Base-by-base conservation (phyloP, 2,113 vertebrate genomes). In the Collichthys lucidus region DNA sequence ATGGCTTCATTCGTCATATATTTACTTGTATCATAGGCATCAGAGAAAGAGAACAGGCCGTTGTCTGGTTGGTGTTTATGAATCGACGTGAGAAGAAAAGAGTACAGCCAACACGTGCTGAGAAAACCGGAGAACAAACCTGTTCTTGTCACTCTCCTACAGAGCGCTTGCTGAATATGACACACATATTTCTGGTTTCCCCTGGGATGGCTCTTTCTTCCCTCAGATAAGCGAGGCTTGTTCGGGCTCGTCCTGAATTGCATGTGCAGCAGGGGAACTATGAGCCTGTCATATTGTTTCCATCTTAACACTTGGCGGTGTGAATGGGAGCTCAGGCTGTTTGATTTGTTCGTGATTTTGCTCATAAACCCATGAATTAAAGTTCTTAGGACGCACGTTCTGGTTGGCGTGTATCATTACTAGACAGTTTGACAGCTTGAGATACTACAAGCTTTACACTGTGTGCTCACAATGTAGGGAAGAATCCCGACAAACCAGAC, bases 201-300 rank as follows among this genome's bases (percentile, higher is more conserved):
- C 53, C 14, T 52, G 56, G 68, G 26, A 69, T 70, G 69, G 29
- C 66, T 78, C 24, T 14, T 29, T 66, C 79, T 83, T 40, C 57
- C 15, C 59, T 68, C 76, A 67, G 76, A 87, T 47, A 77, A 63
- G 70, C 22, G 14, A 63, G 85, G 68, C 94, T 31, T 93, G 94
- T 87, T 79, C 65, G 69, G 89, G 57, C 94, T 52, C 74, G 85
- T 84, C 83, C 72, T 60, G 65, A 77, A 85, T 14, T 69, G 66
- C 61, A 66, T 79, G 61, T 82, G 55, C 14, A 73, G 59, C 44
- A n/a, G 63, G 40, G 74, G 16, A 85, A 67, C 79, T 67, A 50
- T 50, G 65, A 83, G 79, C 60, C 31, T 75, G 72, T 85, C 66
- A 59, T 65, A 55, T 49, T 85, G 70, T 82, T 66, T 72, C 46